These are phyloP conservation scores for Agrypnia vestita DNA, from an alignment of 1,140 invertebrate species.

Conservation along the genomic window DNA sequence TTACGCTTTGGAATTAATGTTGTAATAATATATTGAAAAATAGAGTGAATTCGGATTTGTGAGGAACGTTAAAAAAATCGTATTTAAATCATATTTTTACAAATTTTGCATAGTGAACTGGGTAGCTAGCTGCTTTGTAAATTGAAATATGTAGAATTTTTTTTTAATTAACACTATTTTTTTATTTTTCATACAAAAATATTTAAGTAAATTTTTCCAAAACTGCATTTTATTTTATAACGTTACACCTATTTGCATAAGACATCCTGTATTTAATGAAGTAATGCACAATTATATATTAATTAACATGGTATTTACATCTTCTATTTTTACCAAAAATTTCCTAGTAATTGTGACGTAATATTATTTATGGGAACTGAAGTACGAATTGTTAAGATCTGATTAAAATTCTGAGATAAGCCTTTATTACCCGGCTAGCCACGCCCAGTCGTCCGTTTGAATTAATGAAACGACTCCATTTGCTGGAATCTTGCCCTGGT, in stretches of 20 bases:
- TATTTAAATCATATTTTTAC: not conserved
- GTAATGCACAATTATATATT: no score
- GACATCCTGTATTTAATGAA: no score
- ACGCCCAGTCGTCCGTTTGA: constrained; percentile 21
- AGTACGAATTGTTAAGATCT: constrained; percentile 11
- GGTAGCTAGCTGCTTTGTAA: no score
- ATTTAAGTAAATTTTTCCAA: no score
- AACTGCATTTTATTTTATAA: no score
- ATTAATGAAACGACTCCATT: constrained; percentile 28
- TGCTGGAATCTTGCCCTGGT: no score
- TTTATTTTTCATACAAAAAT: no score
- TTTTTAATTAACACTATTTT: no score
- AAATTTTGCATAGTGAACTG: not conserved
- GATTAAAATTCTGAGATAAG: constrained; percentile 11
- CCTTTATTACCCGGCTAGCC: constrained; percentile 19
- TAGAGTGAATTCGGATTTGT: not conserved
- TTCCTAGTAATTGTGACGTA: not conserved
- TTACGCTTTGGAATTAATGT: no score
- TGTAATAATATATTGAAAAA: no score
- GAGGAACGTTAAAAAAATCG: not conserved
- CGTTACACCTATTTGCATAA: no score
- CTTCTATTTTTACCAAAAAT: constrained; percentile 7
- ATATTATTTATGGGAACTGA: constrained; percentile 18
- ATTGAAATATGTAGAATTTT: no score
- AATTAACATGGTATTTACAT: not conserved